phyloP scores from a whole-genome alignment of 2,797 vertebrate species.

The Cheirogaleus major region DNA sequence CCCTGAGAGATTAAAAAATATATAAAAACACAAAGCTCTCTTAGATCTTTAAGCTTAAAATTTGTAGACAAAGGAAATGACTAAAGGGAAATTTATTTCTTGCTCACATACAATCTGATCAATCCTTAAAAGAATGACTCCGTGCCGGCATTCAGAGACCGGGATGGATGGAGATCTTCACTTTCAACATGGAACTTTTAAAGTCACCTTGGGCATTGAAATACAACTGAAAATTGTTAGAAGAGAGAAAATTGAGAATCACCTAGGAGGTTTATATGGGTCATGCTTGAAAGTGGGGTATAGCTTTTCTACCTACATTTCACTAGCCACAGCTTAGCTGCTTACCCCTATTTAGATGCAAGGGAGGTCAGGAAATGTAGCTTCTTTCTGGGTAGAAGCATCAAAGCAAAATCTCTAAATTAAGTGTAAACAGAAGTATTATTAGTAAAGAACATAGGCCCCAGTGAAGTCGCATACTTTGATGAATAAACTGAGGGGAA shows the following conservation, averaged over 20 bases:
- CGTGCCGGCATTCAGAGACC: neutral
- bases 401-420: conserved; percentile 4
- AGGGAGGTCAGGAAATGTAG: neutral
- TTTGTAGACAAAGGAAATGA: neutral
- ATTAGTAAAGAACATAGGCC: neutral
- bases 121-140: neutral
- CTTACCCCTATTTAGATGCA: neutral
- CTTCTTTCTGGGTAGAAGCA: neutral
- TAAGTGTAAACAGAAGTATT: neutral
- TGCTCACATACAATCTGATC: neutral
- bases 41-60: neutral
- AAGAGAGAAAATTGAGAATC: neutral
- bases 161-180: neutral
- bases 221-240: neutral
- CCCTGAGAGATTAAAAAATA: neutral
- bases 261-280: neutral
- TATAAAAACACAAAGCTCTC: neutral
- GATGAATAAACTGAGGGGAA: neutral
- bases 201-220: neutral
- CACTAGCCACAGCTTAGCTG: neutral
- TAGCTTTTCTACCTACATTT: neutral
- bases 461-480: neutral
- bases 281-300: neutral
- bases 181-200: neutral
- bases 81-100: neutral